These are phyloP conservation scores for Brachyrhaphis roseni DNA, from an alignment of 2,797 vertebrate genomes.

Conservation along the genomic window DNA sequence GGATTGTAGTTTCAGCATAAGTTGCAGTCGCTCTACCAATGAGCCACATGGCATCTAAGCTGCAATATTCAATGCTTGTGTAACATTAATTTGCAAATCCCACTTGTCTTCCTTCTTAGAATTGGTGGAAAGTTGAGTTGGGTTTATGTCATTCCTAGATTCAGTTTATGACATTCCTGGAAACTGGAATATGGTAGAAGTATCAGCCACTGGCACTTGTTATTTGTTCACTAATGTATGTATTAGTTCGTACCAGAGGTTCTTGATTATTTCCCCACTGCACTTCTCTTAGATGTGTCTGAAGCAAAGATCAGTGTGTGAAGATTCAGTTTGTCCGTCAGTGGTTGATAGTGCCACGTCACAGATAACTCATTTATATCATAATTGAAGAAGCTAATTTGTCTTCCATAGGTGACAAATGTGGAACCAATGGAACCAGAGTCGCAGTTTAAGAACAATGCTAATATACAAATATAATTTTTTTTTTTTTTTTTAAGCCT, in stretches of 20 bases:
- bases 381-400: not conserved
- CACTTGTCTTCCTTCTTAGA: not conserved
- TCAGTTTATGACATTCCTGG: not conserved
- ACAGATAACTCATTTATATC: not conserved
- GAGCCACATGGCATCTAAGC: not conserved
- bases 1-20: not conserved
- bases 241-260: not conserved
- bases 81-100: not conserved
- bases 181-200: not conserved
- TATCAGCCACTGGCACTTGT: not conserved
- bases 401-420: not conserved
- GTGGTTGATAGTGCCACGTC: not conserved
- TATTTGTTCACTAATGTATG: not conserved
- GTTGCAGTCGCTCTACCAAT: not conserved
- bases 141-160: not conserved
- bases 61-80: not conserved
- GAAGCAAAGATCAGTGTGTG: not conserved
- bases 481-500: not conserved
- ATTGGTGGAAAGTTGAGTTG: not conserved
- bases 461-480: not conserved
- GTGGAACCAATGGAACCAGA: not conserved
- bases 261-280: not conserved
- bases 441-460: not conserved
- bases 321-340: not conserved
- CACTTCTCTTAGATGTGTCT: not conserved